Evolutionary conservation across 2,888 invertebrate species (phyloP).

Genomic region (Argyresthia albistria): DNA sequence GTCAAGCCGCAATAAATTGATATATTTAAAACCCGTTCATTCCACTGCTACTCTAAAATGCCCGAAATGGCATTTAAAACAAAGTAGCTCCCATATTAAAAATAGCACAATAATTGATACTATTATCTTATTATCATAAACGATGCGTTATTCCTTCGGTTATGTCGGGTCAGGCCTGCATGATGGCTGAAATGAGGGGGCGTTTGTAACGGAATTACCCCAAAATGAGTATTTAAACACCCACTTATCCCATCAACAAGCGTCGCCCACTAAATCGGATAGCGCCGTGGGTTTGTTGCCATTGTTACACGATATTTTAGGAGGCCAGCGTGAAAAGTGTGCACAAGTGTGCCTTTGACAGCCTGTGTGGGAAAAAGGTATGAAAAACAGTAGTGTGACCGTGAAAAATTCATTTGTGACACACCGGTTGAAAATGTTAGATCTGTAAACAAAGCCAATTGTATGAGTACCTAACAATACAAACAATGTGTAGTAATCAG

Average conservation of each 20-base stretch:
- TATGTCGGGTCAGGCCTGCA: neutral
- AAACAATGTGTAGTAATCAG: too few relatives aligned
- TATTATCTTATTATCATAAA: neutral
- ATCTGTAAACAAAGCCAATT: too few relatives aligned
- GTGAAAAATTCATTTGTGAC: too few relatives aligned
- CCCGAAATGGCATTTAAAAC: neutral
- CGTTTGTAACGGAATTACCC: constrained; percentile 32
- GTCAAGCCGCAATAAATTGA: neutral
- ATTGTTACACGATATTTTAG: constrained; percentile 16
- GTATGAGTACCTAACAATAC: too few relatives aligned
- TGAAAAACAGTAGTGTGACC: too few relatives aligned
- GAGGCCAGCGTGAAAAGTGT: too few relatives aligned
- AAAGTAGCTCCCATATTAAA: neutral
- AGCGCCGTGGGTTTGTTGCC: constrained; percentile 26
- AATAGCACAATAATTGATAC: too few relatives aligned
- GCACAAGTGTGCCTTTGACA: too few relatives aligned
- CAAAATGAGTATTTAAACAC: constrained; percentile 46
- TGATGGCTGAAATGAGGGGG: constrained; percentile 15
- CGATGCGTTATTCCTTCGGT: neutral
- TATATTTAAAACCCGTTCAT: neutral
- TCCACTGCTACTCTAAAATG: neutral
- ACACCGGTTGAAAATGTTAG: too few relatives aligned
- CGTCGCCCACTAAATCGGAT: constrained; percentile 32
- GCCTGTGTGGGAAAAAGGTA: too few relatives aligned
- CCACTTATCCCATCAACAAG: constrained; percentile 43